These are phyloP conservation scores for Hetaerina titia DNA, from an alignment of 2,888 invertebrate species.

Conservation along the genomic window DNA sequence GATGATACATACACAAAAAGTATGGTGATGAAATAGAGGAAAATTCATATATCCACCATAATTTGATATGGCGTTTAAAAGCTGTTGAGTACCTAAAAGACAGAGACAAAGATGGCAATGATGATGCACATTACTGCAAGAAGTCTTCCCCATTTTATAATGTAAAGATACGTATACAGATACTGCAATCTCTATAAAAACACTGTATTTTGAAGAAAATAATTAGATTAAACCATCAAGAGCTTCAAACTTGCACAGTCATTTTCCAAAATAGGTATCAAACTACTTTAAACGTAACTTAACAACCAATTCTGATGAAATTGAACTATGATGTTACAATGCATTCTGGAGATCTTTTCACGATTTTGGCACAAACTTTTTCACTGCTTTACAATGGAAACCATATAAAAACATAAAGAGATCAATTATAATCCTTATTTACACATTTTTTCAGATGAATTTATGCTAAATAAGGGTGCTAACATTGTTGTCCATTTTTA, in stretches of 20 bases:
- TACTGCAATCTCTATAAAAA: not conserved
- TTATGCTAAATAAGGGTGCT: not conserved
- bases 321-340: not conserved
- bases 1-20: not conserved
- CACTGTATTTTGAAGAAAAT: not conserved
- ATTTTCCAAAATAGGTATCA: not conserved
- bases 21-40: not conserved
- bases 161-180: not conserved
- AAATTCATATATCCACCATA: not conserved
- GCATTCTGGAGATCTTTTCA: not conserved
- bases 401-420: not conserved
- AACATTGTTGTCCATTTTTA: not conserved
- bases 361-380: not conserved
- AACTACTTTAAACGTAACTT: not conserved
- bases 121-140: not conserved
- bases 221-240: not conserved
- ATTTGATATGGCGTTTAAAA: not conserved
- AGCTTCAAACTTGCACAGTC: not conserved
- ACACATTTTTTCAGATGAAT: not conserved
- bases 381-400: not conserved
- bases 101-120: not conserved
- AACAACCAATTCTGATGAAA: not conserved
- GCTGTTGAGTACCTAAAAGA: not conserved
- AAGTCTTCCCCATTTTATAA: not conserved
- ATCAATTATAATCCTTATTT: not conserved